Percentiles rank a stretch among this genome's conserved stretches.
phyloP scores from a whole-genome alignment of 2,888 invertebrate species.

The Malachius bipustulatus region DNA sequence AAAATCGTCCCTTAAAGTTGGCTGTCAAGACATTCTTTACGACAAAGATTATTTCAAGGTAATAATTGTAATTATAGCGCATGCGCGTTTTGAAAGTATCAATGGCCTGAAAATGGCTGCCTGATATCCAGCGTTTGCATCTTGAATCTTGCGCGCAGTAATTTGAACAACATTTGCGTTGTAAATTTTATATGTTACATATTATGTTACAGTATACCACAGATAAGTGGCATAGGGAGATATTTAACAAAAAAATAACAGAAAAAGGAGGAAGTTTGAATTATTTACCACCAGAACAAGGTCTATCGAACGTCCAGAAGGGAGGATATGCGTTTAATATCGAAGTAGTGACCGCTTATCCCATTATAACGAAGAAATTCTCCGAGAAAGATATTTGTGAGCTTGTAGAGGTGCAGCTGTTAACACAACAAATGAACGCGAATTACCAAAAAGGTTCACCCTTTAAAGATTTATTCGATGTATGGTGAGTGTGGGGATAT shows the following conservation, averaged over 20 bases:
- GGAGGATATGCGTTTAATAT: constrained; percentile 33
- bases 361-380: constrained; percentile 28
- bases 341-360: constrained; percentile 30
- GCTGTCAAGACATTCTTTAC: constrained; percentile 45
- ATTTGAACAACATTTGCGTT: no score
- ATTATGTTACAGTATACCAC: constrained; percentile 21
- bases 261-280: constrained; percentile 19
- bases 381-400: constrained; percentile 29
- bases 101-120: no score
- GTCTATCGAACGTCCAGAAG: constrained; percentile 24
- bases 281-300: constrained; percentile 24
- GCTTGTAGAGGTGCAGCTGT: constrained; percentile 29
- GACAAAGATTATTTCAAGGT: constrained; percentile 46
- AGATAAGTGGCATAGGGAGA: constrained; percentile 44
- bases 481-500: constrained; percentile 28
- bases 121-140: no score
- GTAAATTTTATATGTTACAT: constrained; percentile 1
- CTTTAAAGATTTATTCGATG: constrained; percentile 29
- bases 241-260: constrained; percentile 47
- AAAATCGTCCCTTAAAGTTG: constrained; percentile 42
- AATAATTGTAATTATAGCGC: constrained; percentile 4
- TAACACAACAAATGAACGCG: constrained; percentile 24
- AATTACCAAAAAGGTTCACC: constrained; percentile 30
- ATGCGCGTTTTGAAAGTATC: no score
- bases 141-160: no score